These are phyloP conservation scores for Saxidomus purpurata DNA, from an alignment of 1,140 invertebrate species.

Conservation along the genomic window DNA sequence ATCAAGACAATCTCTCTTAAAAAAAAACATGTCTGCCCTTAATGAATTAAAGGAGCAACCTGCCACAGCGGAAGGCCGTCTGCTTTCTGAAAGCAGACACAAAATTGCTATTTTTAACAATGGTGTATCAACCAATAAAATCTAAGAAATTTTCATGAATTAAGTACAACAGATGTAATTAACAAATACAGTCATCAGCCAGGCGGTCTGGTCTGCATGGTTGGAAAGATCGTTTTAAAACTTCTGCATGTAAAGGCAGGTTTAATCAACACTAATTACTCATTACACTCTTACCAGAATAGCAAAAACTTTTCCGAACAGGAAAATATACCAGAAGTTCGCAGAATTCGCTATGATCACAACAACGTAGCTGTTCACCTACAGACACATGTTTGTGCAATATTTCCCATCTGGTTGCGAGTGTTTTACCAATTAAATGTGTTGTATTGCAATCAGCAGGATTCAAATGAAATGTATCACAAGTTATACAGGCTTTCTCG, in stretches of 20 bases:
- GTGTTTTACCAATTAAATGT: conserved; percentile 64
- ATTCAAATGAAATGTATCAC: conserved; percentile 60
- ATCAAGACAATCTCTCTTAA: not conserved
- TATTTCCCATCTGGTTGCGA: conserved; percentile 54
- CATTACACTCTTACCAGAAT: conserved; percentile 17
- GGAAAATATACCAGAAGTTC: conserved; percentile 2
- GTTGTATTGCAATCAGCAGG: conserved; percentile 62
- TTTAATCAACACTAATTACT: conserved; percentile 57
- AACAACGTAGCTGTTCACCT: not conserved
- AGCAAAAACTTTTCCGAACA: conserved; percentile 1
- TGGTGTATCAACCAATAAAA: conserved; percentile 5
- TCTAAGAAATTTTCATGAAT: conserved; percentile 35
- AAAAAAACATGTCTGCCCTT: not conserved
- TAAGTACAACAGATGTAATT: conserved; percentile 19
- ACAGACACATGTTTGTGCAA: conserved; percentile 62
- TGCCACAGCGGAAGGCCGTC: not conserved
- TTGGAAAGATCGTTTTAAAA: not conserved
- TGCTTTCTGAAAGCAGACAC: not conserved
- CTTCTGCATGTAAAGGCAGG: not conserved
- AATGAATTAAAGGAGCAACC: conserved; percentile 19
- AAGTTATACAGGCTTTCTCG: conserved; percentile 11
- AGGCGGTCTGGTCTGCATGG: not conserved
- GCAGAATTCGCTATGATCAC: not conserved
- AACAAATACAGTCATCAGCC: conserved; percentile 1
- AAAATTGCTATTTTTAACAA: not conserved